phyloP scores from a whole-genome alignment of 1,140 invertebrate species.

The Ylistrum balloti region DNA sequence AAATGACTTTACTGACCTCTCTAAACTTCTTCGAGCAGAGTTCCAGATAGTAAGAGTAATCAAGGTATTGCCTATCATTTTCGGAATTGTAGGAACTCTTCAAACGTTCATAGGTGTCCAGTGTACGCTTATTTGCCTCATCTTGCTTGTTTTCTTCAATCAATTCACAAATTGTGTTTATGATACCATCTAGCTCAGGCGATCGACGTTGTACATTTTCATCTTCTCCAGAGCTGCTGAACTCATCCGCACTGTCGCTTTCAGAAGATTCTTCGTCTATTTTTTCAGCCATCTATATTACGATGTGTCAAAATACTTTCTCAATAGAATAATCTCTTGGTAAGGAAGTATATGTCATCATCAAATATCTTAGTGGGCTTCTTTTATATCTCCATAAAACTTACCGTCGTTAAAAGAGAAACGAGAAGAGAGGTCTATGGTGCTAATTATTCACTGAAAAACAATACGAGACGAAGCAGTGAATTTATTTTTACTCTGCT shows the following conservation, averaged over 20 bases:
- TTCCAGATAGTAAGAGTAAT: neutral
- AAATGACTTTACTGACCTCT: slow-evolving; percentile 6
- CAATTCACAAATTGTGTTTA: neutral
- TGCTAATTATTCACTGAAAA: too few species aligned
- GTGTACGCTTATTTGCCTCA: neutral
- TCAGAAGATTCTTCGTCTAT: neutral
- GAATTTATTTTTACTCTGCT: too few species aligned
- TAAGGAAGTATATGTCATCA: too few species aligned
- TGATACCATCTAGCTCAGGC: neutral
- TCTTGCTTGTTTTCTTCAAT: neutral
- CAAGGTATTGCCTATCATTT: neutral
- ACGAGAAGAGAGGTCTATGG: too few species aligned
- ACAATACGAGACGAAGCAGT: too few species aligned
- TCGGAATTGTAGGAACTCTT: neutral
- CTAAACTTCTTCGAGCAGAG: neutral
- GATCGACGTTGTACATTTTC: neutral
- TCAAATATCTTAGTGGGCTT: too few species aligned
- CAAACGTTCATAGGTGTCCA: neutral
- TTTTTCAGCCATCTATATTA: neutral
- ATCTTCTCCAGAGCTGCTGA: neutral
- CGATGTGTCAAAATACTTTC: neutral
- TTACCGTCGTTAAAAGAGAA: too few species aligned
- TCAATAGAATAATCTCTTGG: too few species aligned
- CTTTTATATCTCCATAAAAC: too few species aligned
- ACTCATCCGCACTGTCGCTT: neutral